Conservation (phyloP, 2,797 vertebrate species). For the Lates japonicus region DNA sequence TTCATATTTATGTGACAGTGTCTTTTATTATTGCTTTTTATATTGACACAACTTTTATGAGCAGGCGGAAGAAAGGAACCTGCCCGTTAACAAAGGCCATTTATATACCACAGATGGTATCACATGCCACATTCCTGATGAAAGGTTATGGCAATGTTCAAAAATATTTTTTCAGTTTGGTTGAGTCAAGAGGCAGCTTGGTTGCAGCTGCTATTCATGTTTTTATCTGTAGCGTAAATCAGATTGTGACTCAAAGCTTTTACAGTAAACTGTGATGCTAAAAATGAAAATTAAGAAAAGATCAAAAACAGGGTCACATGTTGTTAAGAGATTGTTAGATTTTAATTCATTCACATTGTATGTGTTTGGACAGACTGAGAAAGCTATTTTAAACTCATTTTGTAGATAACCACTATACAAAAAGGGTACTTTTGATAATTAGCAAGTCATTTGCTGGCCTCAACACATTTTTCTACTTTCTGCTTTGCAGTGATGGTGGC, state of each 20-base stretch:
- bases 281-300: slow-evolving; percentile 49
- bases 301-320: slow-evolving; percentile 55
- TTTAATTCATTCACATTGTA: slow-evolving; percentile 49
- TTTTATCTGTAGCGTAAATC: slow-evolving; percentile 66
- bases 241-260: slow-evolving; percentile 48
- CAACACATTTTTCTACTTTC: slow-evolving; percentile 82
- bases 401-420: slow-evolving; percentile 68
- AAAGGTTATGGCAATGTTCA: slow-evolving; percentile 73
- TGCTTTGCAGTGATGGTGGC: slow-evolving; percentile 72
- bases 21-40: slow-evolving; percentile 45
- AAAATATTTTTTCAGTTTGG: slow-evolving; percentile 58
- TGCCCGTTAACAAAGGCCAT: slow-evolving; percentile 65
- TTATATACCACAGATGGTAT: slow-evolving; percentile 78
- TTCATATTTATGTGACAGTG: slow-evolving; percentile 15
- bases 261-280: slow-evolving; percentile 54
- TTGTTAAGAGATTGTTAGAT: slow-evolving; percentile 31
- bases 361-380: slow-evolving; percentile 50
- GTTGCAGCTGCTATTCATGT: slow-evolving; percentile 67
- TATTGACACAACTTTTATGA: slow-evolving; percentile 62
- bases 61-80: slow-evolving; percentile 59
- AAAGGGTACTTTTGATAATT: slow-evolving; percentile 73
- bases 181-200: slow-evolving; percentile 67
- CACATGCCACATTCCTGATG: slow-evolving; percentile 63
- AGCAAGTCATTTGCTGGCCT: slow-evolving; percentile 76
- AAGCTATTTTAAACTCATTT: slow-evolving; percentile 73